Base-by-base conservation (phyloP, 2,113 vertebrate species). In the Empidonax alnorum region DNA sequence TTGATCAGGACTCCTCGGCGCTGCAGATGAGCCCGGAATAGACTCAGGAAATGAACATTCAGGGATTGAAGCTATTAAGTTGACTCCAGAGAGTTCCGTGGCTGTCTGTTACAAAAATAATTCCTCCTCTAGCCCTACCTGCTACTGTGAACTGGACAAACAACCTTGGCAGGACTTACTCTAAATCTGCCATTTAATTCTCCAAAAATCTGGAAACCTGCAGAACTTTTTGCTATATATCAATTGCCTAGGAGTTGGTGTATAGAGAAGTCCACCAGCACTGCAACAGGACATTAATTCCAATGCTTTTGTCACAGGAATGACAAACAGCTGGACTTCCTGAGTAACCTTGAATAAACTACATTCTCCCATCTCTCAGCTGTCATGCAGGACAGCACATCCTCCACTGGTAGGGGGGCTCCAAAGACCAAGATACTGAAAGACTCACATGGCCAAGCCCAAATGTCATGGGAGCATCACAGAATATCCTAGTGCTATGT, bases 1-100 rank as follows among this genome's bases (percentile, higher is more conserved):
- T 18, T 0, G 0, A 62, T 44, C 16, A 63, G 37, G 47, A 71
- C 41, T 72, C 66, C 23, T 42, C 5, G 0, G 0, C 41, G 41
- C 82, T 84, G 73, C 50, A 78, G 61, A 77, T 78, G 42, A 67
- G 22, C 25, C 10, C 7, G 30, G 19, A 77, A 15, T 24, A 4
- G 46, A 46, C 53, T 79, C 47, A 72, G 42, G 37, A 88, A 85
- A 75, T 1, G 3, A 47, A 39, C 25, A 72, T 62, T 69, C 24
- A 69, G 37, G 37, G 46, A 69, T 49, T 73, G 33, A 77, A 81
- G 44, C 42, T 77, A 62, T 62, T 84, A 69, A 89, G 35, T 37
- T 52, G n/a, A 77, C 19, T 58, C 37, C 73, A 80, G 25, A 73
- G 39, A 56, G 31, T 52, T 28, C 73, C 44, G 19, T 0, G 0